These are phyloP conservation scores for Euschistus heros DNA, from an alignment of 1,140 invertebrate genomes.

Conservation along the genomic window DNA sequence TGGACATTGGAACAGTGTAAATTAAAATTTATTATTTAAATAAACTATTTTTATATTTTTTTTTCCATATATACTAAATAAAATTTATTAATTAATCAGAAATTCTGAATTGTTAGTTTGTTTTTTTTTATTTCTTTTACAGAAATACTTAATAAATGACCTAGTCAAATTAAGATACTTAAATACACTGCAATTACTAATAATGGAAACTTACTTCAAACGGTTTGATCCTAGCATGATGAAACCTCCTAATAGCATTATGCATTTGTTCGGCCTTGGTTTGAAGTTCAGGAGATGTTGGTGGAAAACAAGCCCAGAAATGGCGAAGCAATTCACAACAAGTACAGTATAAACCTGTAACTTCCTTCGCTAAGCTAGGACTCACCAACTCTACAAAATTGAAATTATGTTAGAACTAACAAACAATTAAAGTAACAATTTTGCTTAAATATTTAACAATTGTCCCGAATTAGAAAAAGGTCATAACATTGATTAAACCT, in stretches of 20 bases:
- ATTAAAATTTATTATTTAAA: too few relatives aligned
- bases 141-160: too few relatives aligned
- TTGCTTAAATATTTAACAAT: conserved; percentile 7
- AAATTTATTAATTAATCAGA: too few relatives aligned
- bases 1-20: too few relatives aligned
- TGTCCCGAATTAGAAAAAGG: background rate
- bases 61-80: too few relatives aligned
- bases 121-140: too few relatives aligned
- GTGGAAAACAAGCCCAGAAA: conserved; percentile 91
- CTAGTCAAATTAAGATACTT: background rate
- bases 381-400: conserved; percentile 58
- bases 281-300: conserved; percentile 62
- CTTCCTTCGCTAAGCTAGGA: conserved; percentile 67
- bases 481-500: conserved; percentile 15
- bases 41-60: too few relatives aligned
- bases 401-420: background rate
- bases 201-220: conserved; percentile 50
- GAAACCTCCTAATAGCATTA: conserved; percentile 75
- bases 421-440: background rate
- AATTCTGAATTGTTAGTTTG: too few relatives aligned
- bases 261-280: conserved; percentile 78
- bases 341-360: conserved; percentile 71
- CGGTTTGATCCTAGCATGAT: conserved; percentile 70
- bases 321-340: conserved; percentile 79
- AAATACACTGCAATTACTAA: background rate